Evolutionary conservation across 1,140 invertebrate genomes (phyloP), one percentile per base, ranked within the genome.

Genomic region (Acyrthosiphon pisum): DNA sequence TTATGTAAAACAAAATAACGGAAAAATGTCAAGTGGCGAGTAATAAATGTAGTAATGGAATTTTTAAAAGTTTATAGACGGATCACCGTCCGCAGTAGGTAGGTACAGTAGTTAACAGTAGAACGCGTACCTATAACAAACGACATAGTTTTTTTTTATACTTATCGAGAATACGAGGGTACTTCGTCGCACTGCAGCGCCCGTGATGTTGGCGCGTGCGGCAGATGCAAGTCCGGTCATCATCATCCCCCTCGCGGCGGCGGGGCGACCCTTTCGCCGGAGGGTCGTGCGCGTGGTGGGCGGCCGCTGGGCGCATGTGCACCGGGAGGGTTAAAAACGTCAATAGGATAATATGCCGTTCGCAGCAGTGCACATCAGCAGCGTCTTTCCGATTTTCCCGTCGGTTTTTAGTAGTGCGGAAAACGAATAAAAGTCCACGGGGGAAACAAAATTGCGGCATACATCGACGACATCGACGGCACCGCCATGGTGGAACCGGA

Each of bases 401-500:
- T 37, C 87, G n/a, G n/a, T 41, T 88, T 88, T 88, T 20, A n/a
- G 8, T n/a, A n/a, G 22, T 20, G 30, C 46, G 22, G n/a, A 53
- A 56, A 89, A 53, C 30, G 30, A 88, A 88, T 88, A n/a, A 88
- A 48, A 88, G 30, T 41, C 83, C 6, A 26, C 35, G 9, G 23
- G 37, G 81, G 23, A 83, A 41, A 44, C 83, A 22, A 84, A 9
- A 9, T 37, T 83, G 20, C 41, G 22, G 8, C 26, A 30, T 26
- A 30, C n/a, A n/a, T 76, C 30, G 30, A 68, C 30, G 9, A n/a
- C 60, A 14, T 20, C 37, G 56, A 22, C 94, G 95, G 94, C 94
- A 95, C 48, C 94, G 93, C 50, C 93, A 97, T 97, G 97, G 97
- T 97, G 95, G 98, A 98, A 95, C 97, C 98, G 95, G 98, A 99